Conservation (phyloP, 2,113 vertebrate species). For the Clarias magur region DNA sequence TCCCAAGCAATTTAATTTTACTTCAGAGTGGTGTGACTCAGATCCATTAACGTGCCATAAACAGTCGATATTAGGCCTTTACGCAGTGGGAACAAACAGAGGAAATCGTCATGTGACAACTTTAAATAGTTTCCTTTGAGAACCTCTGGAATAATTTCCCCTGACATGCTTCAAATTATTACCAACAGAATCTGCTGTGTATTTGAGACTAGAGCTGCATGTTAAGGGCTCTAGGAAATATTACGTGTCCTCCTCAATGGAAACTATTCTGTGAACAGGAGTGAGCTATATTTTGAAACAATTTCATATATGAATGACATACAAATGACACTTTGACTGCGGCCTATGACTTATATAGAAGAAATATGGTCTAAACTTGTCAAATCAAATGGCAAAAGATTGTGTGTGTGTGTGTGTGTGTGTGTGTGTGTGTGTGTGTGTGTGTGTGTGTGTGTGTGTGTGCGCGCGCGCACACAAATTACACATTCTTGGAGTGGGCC, state of each 20-base stretch:
- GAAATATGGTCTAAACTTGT: neutral
- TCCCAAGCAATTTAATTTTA: too few relatives aligned
- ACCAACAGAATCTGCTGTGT: neutral
- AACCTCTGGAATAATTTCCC: neutral
- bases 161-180: neutral
- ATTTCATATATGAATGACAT: neutral
- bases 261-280: neutral
- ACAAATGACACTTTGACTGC: neutral
- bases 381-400: neutral
- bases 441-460: neutral
- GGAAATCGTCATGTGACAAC: neutral
- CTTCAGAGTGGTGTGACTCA: too few relatives aligned
- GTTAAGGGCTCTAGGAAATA: neutral
- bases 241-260: neutral
- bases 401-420: neutral
- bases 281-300: neutral
- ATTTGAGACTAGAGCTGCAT: neutral
- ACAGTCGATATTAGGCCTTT: too few relatives aligned
- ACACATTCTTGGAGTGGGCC: constrained; percentile 51
- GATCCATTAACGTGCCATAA: too few relatives aligned
- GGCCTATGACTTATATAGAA: neutral
- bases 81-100: too few relatives aligned
- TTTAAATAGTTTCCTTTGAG: neutral
- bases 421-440: neutral
- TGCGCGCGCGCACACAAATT: constrained; percentile 14